These are phyloP conservation scores for Chaetophractus vellerosus DNA, from an alignment of 2,797 vertebrate genomes.

Conservation along the genomic window DNA sequence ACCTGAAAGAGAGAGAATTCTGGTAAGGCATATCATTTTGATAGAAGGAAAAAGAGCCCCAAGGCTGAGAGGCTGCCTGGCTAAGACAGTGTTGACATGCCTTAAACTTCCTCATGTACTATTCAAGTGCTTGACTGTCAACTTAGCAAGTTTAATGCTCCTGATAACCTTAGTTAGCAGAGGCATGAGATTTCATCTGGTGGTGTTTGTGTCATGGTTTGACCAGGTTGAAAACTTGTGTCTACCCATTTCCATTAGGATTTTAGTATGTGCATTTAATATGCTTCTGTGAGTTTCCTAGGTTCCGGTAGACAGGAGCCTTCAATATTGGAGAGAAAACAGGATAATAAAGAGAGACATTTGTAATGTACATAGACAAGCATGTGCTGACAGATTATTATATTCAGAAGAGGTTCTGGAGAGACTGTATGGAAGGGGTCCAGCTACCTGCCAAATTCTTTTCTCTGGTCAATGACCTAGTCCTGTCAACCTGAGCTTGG, in stretches of 20 bases:
- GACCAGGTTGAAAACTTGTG: constrained; percentile 31
- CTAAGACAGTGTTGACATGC: not conserved
- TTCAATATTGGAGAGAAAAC: constrained; percentile 63
- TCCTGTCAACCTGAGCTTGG: constrained; percentile 79
- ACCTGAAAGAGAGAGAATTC: constrained; percentile 90
- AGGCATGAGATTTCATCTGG: not conserved
- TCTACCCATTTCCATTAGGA: not conserved
- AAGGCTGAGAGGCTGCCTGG: not conserved
- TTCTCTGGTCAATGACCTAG: constrained; percentile 76
- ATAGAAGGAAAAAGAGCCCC: not conserved
- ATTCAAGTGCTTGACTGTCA: not conserved
- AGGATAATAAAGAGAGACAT: constrained; percentile 68
- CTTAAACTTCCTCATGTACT: not conserved
- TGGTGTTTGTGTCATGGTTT: constrained; percentile 47
- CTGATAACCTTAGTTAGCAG: not conserved
- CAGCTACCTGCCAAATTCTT: constrained; percentile 64
- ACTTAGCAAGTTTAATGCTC: not conserved
- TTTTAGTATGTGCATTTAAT: constrained; percentile 35
- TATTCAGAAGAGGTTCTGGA: not conserved
- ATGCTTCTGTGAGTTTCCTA: constrained; percentile 44
- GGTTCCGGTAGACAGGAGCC: constrained; percentile 40
- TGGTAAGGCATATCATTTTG: not conserved
- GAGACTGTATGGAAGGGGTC: not conserved
- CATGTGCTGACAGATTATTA: constrained; percentile 71
- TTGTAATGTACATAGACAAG: constrained; percentile 51